A percentile compares a stretch with the other conserved stretches of the same genome.
Conservation (phyloP, 2,797 vertebrate genomes). For the Halcyon leucocephala region DNA sequence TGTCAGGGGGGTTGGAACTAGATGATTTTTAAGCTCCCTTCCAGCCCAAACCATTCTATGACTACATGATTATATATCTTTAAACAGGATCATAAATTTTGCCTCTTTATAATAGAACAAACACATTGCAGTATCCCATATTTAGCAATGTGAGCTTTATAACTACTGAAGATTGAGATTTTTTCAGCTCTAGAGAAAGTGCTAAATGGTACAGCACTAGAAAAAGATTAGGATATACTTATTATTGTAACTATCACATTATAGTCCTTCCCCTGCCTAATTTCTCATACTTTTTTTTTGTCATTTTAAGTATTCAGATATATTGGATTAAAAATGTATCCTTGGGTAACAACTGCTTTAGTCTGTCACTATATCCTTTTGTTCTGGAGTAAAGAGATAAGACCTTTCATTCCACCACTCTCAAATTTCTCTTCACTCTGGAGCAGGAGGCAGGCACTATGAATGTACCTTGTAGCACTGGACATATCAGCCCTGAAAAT, state of each 20-base stretch:
- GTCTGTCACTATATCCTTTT: background rate
- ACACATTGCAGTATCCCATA: background rate
- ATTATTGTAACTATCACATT: background rate
- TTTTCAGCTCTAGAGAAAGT: background rate
- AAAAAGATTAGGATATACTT: background rate
- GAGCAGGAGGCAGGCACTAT: background rate
- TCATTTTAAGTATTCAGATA: background rate
- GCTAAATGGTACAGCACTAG: background rate
- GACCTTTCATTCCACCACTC: background rate
- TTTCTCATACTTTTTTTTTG: background rate
- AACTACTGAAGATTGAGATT: background rate
- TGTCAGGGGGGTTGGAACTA: too few relatives aligned
- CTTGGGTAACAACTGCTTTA: background rate
- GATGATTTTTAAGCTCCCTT: too few relatives aligned
- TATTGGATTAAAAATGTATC: background rate
- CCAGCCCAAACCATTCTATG: too few relatives aligned
- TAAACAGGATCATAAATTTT: background rate
- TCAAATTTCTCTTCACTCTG: background rate
- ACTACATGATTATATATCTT: background rate
- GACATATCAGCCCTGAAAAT: background rate
- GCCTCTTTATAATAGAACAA: background rate
- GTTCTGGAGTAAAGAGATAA: background rate
- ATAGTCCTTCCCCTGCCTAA: background rate
- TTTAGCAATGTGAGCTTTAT: background rate
- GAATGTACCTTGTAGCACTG: background rate